Conservation (phyloP, 2,888 invertebrate genomes). For the Drosophila seclusa region DNA sequence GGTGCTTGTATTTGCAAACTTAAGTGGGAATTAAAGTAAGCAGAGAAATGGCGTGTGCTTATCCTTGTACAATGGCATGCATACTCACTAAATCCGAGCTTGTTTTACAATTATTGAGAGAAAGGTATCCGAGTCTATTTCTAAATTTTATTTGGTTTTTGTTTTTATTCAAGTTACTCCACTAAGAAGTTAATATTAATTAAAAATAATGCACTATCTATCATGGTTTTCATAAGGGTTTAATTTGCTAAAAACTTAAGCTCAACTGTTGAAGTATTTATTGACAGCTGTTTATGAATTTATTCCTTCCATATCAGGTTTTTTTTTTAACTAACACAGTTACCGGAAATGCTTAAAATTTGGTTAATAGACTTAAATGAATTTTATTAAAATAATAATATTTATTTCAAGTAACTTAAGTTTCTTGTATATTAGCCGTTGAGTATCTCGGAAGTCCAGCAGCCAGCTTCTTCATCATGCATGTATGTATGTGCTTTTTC, state of each 20-base stretch:
- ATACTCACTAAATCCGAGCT: neutral
- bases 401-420: neutral
- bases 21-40: neutral
- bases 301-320: neutral
- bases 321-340: neutral
- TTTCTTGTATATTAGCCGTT: neutral
- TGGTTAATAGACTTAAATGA: neutral
- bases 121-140: neutral
- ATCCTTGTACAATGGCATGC: neutral
- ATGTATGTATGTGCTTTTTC: conserved; percentile 34
- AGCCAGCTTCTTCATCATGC: neutral
- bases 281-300: neutral
- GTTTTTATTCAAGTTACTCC: neutral
- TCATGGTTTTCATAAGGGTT: neutral
- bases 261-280: neutral
- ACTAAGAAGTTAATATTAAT: neutral
- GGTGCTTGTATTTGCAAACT: neutral
- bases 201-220: neutral
- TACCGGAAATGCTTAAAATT: neutral
- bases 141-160: neutral
- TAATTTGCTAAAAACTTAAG: neutral
- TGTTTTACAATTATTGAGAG: neutral
- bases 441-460: conserved; percentile 27
- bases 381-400: neutral
- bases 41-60: neutral